Base-by-base conservation (phyloP, 53 echinoderm and acorn worm genomes). In the Paracentrotus lividus region DNA sequence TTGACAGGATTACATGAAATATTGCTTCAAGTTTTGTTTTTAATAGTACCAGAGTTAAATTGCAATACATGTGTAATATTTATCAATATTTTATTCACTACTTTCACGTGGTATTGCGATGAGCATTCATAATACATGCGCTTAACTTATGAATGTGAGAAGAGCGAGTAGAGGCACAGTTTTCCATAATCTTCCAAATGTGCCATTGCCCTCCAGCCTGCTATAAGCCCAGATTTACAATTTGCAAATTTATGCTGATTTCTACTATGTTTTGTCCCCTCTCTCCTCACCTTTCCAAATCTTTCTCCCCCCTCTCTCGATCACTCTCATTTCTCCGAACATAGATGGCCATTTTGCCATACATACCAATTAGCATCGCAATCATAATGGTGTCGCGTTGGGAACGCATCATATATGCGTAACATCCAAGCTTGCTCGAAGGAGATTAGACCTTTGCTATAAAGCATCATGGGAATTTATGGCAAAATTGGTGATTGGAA, bases 221-320 rank as follows among this genome's bases (percentile, higher is more conserved):
- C 86, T 20, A 32, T 86, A 55, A 55, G 86, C 54, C 64, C 10
- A 43, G 89, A 89, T 89, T 89, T 89, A 36, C 55, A 88, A 88
- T 88, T 88, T 88, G 64, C 89, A 89, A 89, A 89, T 89, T 89
- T 89, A 89, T 89, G 89, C 65, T 89, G 89, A 89, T 89, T 64
- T 86, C 47, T 27, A 24, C 38, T 32, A 33, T 36, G 40, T 29
- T 88, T 88, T 27, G 7, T 43, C 44, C 27, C 42, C 65, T 57
- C 64, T 65, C 89, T 55, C 56, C 18, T 34, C 55, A 34, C 23
- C 86, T 56, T 36, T 56, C 13, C 32, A 4, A 18, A 33, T 55
- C 1, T 54, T 36, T 55, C 55, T 16, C 45, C 45, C 2, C 0
- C 55, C 55, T 34, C 42, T 86, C 86, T 13, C 55, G 33, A 31